These are phyloP conservation scores for Chiridota heheva DNA, from an alignment of 35 echinoderm and acorn worm species.

Conservation along the genomic window DNA sequence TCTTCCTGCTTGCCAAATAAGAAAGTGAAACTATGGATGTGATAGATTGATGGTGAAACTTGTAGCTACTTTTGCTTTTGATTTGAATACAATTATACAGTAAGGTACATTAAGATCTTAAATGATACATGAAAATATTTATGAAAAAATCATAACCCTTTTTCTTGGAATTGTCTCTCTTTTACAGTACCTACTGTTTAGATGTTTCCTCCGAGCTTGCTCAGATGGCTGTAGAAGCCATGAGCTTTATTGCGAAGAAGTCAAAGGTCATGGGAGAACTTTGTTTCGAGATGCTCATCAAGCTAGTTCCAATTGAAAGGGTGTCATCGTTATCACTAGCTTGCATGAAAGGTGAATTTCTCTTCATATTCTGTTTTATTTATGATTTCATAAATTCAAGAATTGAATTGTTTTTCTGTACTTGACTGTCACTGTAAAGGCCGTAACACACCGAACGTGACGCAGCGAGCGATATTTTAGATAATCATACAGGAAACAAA, in stretches of 20 bases:
- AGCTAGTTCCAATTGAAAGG: slow-evolving; percentile 15
- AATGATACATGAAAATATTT: not conserved
- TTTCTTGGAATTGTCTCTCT: not conserved
- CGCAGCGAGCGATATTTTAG: no score
- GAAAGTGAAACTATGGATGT: no score
- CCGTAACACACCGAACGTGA: no score
- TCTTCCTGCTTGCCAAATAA: no score
- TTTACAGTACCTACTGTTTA: slow-evolving; percentile 28
- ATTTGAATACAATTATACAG: not conserved
- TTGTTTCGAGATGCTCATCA: slow-evolving; percentile 2
- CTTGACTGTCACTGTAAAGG: no score
- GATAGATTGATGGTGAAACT: no score
- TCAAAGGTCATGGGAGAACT: not conserved
- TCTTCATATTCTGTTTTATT: no score
- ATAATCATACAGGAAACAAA: no score
- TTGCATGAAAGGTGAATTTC: slow-evolving; percentile 29
- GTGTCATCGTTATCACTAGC: not conserved
- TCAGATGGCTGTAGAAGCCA: not conserved
- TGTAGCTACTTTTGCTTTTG: not conserved
- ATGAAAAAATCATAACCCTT: slow-evolving; percentile 2
- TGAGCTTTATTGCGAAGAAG: slow-evolving; percentile 10
- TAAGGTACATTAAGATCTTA: not conserved
- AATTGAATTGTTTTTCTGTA: no score
- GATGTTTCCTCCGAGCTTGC: slow-evolving; percentile 23
- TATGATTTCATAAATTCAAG: no score